These are phyloP conservation scores for Halcyon leucocephala DNA, from an alignment of 2,797 vertebrate species.

Conservation along the genomic window DNA sequence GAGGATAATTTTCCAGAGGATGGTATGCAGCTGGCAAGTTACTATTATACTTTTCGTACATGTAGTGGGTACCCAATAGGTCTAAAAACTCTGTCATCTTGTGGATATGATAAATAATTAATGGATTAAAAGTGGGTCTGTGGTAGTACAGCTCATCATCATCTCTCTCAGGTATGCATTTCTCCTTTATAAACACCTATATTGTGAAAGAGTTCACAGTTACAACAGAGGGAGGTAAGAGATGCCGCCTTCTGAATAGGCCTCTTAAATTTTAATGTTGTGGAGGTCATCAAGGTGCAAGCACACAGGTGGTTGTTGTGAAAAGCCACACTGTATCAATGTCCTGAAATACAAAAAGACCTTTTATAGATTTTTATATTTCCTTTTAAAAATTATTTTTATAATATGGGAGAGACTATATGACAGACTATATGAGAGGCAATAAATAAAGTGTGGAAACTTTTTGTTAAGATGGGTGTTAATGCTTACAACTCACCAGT, in stretches of 20 bases:
- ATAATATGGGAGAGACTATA: too few species aligned
- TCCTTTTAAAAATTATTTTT: neutral
- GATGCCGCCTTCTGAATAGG: neutral
- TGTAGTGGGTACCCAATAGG: neutral
- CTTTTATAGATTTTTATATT: neutral
- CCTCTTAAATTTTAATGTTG: conserved; percentile 51
- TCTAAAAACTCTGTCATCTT: neutral
- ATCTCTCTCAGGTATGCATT: neutral
- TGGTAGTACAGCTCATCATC: conserved; percentile 12
- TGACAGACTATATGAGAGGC: neutral
- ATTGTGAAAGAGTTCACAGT: neutral
- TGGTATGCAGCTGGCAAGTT: conserved; percentile 32
- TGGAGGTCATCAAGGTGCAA: neutral
- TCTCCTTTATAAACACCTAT: neutral
- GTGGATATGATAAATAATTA: conserved; percentile 19
- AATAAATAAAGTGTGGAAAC: neutral
- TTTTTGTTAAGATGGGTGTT: neutral
- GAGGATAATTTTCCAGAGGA: conserved; percentile 47
- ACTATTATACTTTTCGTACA: neutral
- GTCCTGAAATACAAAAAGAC: neutral
- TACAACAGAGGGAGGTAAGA: conserved; percentile 4
- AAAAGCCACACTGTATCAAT: neutral
- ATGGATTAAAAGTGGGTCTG: conserved; percentile 27
- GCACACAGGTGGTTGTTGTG: neutral
- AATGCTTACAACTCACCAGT: neutral